A percentile compares a stretch with the other conserved stretches of the same genome.
Conservation (phyloP, 2,113 vertebrate species). For the cattle (Bos taurus) region ARS-UCD2.0 NC_037344.1:5911501-5912000, state of each 20-base stretch:
- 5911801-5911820: neutral
- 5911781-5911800: conserved; percentile 34
- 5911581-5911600: conserved; percentile 67
- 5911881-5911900: conserved; percentile 59
- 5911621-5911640: conserved; percentile 74
- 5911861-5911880: conserved; percentile 65
- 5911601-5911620: conserved; percentile 65
- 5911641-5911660: conserved; percentile 57
- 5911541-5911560: conserved; percentile 55
- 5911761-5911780: conserved; percentile 57
- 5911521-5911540: conserved; percentile 47
- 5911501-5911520: conserved; percentile 59
- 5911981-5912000: conserved; percentile 67
- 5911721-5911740: conserved; percentile 58
- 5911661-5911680: conserved; percentile 53
- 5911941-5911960: conserved; percentile 38
- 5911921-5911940: conserved; percentile 50
- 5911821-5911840: conserved; percentile 36
- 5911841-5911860: conserved; percentile 40
- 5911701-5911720: conserved; percentile 49
- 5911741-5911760: conserved; percentile 53
- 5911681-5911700: conserved; percentile 48
- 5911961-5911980: conserved; percentile 50
- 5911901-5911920: conserved; percentile 55
- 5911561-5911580: conserved; percentile 29